These are phyloP conservation scores for Holotrichia oblita DNA, from an alignment of 1,140 invertebrate species.

Conservation along the genomic window DNA sequence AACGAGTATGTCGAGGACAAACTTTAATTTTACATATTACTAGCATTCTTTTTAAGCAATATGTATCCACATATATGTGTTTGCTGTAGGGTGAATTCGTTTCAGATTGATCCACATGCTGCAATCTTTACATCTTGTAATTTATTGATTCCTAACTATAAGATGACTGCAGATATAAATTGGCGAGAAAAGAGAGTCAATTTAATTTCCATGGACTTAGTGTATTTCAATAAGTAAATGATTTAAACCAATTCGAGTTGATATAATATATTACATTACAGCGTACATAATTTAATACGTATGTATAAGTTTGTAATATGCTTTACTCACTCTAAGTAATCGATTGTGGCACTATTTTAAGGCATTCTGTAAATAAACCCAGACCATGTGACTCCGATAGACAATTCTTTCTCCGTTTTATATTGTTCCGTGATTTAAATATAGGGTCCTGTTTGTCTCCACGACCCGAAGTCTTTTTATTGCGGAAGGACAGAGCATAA, in stretches of 20 bases:
- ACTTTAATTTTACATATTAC: not conserved
- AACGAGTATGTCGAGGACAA: constrained; percentile 10
- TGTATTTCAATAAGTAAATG: too few species aligned
- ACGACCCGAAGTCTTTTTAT: not conserved
- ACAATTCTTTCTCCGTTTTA: constrained; percentile 27
- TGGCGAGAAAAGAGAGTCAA: too few species aligned
- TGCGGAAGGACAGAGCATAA: not conserved
- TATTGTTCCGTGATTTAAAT: constrained; percentile 15
- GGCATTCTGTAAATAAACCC: constrained; percentile 22
- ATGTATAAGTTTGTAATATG: not conserved
- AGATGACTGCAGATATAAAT: too few species aligned
- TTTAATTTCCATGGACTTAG: too few species aligned
- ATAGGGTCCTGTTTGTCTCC: not conserved
- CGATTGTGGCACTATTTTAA: constrained; percentile 35
- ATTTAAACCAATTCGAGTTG: too few species aligned
- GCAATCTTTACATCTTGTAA: too few species aligned
- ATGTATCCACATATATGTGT: not conserved
- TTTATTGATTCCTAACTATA: too few species aligned
- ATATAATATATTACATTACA: too few species aligned
- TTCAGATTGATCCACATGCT: too few species aligned
- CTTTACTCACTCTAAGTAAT: constrained; percentile 5
- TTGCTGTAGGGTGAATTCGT: not conserved
- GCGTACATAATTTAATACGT: not conserved
- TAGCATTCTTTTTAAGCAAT: not conserved
- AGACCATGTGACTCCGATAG: constrained; percentile 28